A percentile compares a stretch with the other conserved stretches of the same genome.
Conservation (phyloP, 2,113 vertebrate genomes). For the Gavia stellata region DNA sequence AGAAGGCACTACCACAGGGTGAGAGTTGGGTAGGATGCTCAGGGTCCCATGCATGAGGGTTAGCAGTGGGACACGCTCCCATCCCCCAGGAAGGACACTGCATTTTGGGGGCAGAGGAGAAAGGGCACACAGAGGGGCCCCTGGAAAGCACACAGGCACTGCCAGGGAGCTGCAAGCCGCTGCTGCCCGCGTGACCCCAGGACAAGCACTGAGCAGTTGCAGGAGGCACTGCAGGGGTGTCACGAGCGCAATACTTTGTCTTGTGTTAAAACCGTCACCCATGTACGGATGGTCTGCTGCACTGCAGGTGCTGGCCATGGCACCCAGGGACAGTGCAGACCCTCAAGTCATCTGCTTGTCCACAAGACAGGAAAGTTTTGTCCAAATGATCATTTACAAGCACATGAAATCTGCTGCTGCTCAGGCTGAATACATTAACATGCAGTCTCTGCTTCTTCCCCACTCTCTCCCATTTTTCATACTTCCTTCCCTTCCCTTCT, state of each 20-base stretch:
- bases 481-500: not conserved
- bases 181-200: accelerated
- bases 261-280: not conserved
- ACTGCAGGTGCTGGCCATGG: not conserved
- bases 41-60: accelerated
- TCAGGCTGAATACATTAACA: not conserved
- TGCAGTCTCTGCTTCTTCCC: not conserved
- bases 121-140: not conserved
- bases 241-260: not conserved
- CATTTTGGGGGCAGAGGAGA: not conserved
- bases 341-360: not conserved
- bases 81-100: not conserved
- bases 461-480: not conserved
- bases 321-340: not conserved
- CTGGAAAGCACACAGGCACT: not conserved
- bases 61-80: not conserved
- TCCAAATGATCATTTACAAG: not conserved
- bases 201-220: not conserved
- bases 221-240: not conserved
- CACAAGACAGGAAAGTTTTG: not conserved
- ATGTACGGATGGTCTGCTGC: not conserved
- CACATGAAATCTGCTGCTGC: not conserved
- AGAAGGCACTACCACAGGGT: accelerated
- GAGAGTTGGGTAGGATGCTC: not conserved
- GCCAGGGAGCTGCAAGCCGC: not conserved